Base-by-base conservation (phyloP, 1,140 invertebrate species). In the Akabosia matsudoensis region DNA sequence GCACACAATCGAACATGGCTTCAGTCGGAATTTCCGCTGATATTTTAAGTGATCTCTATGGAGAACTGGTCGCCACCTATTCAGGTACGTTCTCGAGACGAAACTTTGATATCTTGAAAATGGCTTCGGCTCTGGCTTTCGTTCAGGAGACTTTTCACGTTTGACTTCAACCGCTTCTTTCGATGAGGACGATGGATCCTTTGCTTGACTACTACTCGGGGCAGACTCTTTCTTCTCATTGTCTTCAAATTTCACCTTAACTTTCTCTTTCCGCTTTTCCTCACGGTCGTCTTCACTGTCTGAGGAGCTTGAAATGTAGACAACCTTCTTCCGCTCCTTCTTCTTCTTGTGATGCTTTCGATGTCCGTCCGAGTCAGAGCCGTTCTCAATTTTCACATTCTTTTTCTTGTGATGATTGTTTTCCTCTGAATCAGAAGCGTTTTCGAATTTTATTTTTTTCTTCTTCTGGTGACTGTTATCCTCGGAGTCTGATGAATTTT, bases 1-100 rank as follows among this genome's bases (percentile, higher is more conserved):
- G 26, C 70, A 72, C 4, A 72, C 33, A 10, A 72, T 34, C 18
- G 70, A 72, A 3, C 34, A 34, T 3, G 33, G 33, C n/a, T 51
- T 34, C 33, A 72, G 70, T 45, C 26, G 34, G 24, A 37, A 72
- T 45, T 45, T 72, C 2, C 37, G 33, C 45, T 72, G 33, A 37
- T 72, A 45, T 13, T 22, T 2, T 14, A 34, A 45, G 45, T 45
- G 26, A 2, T 72, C 70, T 4, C n/a, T 4, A 37, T 72, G 18
- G 13, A 45, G 14, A 24, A 24, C 3, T 22, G 70, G 70, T 24
- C 26, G 34, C 70, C 70, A 72, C n/a, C 10, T 72, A n/a, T 45
- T 72, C 13, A 45, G 22, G 13, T 72, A 26, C 13, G 22, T 4
- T 13, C 16, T 45, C 4, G 33, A 22, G 16, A 45, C 33, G 1